Conservation (phyloP, 1,140 invertebrate species). For the Batillaria attramentaria region DNA sequence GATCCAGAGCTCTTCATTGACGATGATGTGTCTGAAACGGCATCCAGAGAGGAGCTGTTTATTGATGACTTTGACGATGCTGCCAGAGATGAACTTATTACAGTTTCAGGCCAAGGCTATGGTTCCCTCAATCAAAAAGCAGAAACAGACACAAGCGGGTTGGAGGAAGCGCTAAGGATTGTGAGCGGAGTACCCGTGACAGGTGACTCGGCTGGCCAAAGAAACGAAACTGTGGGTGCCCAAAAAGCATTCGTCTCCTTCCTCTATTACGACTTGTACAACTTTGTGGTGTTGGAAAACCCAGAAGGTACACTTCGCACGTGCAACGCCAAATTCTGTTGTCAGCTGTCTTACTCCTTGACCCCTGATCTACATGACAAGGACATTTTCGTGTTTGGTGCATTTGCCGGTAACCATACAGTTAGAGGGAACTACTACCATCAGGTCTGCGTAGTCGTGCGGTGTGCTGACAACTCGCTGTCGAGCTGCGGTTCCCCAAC, state of each 20-base stretch:
- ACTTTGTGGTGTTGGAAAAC: constrained; percentile 45
- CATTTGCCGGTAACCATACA: constrained; percentile 62
- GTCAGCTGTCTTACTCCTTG: constrained; percentile 45
- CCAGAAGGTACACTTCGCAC: constrained; percentile 35
- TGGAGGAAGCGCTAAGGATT: no score
- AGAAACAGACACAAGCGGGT: not conserved
- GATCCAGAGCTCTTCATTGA: no score
- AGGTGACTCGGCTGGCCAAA: no score
- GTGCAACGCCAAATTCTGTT: constrained; percentile 56
- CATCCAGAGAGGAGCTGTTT: not conserved
- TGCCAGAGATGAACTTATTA: not conserved
- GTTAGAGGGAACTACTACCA: constrained; percentile 56
- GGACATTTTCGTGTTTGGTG: constrained; percentile 60
- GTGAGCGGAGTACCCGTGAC: no score
- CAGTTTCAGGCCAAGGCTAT: not conserved
- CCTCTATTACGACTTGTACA: constrained; percentile 51
- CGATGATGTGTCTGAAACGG: no score
- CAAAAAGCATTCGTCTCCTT: not conserved
- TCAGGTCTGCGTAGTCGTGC: constrained; percentile 58
- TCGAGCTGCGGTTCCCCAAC: constrained; percentile 46
- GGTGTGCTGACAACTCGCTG: constrained; percentile 40
- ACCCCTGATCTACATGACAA: not conserved
- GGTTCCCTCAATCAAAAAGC: not conserved
- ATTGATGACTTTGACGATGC: not conserved
- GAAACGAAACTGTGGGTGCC: no score